Evolutionary conservation across 2,888 invertebrate genomes (phyloP).

Genomic region (Chironomus tentans): DNA sequence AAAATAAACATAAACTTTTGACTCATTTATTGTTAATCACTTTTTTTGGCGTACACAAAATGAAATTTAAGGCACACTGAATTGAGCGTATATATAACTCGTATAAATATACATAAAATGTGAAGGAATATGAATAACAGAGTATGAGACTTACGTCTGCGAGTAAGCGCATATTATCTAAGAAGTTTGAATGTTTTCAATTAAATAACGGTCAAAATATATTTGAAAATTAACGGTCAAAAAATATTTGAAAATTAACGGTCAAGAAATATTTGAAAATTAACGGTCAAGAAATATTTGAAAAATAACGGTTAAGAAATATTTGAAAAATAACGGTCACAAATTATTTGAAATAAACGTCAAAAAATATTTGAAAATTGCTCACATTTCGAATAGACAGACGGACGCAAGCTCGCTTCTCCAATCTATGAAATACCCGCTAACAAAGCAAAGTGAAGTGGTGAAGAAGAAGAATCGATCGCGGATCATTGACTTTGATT

Average conservation of each 20-base stretch:
- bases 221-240: too few relatives aligned
- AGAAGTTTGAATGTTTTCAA: too few relatives aligned
- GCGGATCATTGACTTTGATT: slow-evolving; percentile 26
- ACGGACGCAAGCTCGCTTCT: background rate
- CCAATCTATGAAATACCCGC: background rate
- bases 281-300: background rate
- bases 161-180: too few relatives aligned
- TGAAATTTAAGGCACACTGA: background rate
- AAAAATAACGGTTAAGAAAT: too few relatives aligned
- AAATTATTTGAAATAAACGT: too few relatives aligned
- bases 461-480: background rate
- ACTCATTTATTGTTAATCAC: background rate
- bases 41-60: background rate
- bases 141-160: too few relatives aligned
- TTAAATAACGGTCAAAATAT: too few relatives aligned
- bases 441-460: background rate
- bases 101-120: background rate
- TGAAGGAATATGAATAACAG: background rate
- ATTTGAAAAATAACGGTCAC: too few relatives aligned
- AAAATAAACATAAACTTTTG: background rate
- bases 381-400: background rate
- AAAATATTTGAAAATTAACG: too few relatives aligned
- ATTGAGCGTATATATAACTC: too few relatives aligned
- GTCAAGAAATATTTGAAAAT: too few relatives aligned
- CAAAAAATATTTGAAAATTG: too few relatives aligned